Evolutionary conservation across 1,140 invertebrate genomes (phyloP).

Genomic region (Zaprionus camerounensis): DNA sequence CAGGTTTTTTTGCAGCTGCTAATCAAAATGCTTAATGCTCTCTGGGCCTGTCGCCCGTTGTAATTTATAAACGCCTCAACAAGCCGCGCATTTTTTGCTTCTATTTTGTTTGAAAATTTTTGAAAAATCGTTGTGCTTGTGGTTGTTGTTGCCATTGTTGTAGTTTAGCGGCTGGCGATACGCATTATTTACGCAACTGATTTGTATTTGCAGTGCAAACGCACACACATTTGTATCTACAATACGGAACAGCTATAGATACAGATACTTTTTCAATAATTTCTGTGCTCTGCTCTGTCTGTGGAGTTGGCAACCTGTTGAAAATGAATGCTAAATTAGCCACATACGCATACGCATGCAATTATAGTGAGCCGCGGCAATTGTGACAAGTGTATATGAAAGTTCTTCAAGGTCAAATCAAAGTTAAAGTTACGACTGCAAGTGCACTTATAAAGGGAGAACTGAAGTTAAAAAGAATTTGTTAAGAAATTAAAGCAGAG

Average conservation of each 20-base stretch:
- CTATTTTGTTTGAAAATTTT: slow-evolving; percentile 14
- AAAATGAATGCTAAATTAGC: not conserved
- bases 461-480: too few species aligned
- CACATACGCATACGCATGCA: slow-evolving; percentile 7
- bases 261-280: slow-evolving; percentile 14
- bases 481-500: too few species aligned
- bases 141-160: not conserved
- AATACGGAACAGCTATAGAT: not conserved
- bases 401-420: slow-evolving; percentile 28
- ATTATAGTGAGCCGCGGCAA: slow-evolving; percentile 24
- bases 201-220: slow-evolving; percentile 80
- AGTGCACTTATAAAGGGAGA: not conserved
- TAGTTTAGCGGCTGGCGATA: slow-evolving; percentile 41
- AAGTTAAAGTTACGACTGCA: slow-evolving; percentile 27
- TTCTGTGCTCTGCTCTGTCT: not conserved
- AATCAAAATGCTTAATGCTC: slow-evolving; percentile 78
- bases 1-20: slow-evolving; percentile 70
- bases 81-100: slow-evolving; percentile 34
- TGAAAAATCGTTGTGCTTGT: slow-evolving; percentile 16
- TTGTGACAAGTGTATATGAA: slow-evolving; percentile 39
- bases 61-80: slow-evolving; percentile 75
- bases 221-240: slow-evolving; percentile 24
- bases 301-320: slow-evolving; percentile 4
- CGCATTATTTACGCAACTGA: slow-evolving; percentile 83
- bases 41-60: slow-evolving; percentile 56